These are phyloP conservation scores for Cephalopachus bancanus DNA, from an alignment of 2,797 vertebrate genomes.

Conservation along the genomic window DNA sequence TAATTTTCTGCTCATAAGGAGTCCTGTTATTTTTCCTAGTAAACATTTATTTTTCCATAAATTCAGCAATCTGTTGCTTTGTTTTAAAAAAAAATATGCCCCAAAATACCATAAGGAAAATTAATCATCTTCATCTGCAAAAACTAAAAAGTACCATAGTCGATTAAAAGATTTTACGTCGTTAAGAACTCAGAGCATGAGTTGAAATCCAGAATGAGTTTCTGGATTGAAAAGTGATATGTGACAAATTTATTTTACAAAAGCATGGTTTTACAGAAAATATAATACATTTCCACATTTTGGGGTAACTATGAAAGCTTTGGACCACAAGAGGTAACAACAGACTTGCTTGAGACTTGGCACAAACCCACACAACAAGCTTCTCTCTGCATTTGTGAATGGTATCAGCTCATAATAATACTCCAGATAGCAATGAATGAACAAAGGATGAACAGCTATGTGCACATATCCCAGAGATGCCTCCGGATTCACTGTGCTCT, in stretches of 20 bases:
- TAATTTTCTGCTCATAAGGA: constrained; percentile 47
- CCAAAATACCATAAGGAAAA: constrained; percentile 35
- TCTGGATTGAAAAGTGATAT: not conserved
- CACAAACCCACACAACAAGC: not conserved
- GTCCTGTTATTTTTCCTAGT: not conserved
- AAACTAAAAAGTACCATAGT: not conserved
- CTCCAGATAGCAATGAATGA: not conserved
- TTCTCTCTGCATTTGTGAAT: not conserved
- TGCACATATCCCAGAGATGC: not conserved
- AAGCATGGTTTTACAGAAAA: constrained; percentile 12
- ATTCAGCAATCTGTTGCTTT: not conserved
- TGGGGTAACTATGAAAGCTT: not conserved
- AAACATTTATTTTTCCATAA: constrained; percentile 27
- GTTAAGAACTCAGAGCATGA: not conserved
- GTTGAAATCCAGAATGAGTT: not conserved
- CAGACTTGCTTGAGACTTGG: no score
- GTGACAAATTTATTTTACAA: not conserved
- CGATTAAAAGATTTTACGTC: constrained; percentile 21
- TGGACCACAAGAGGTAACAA: not conserved
- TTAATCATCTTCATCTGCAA: not conserved
- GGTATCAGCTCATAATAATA: not conserved
- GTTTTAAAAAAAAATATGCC: not conserved
- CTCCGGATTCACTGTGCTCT: not conserved
- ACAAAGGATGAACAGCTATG: not conserved
- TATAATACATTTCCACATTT: not conserved